phyloP scores from a whole-genome alignment of 1,140 invertebrate genomes.

The Megathymus violae region DNA sequence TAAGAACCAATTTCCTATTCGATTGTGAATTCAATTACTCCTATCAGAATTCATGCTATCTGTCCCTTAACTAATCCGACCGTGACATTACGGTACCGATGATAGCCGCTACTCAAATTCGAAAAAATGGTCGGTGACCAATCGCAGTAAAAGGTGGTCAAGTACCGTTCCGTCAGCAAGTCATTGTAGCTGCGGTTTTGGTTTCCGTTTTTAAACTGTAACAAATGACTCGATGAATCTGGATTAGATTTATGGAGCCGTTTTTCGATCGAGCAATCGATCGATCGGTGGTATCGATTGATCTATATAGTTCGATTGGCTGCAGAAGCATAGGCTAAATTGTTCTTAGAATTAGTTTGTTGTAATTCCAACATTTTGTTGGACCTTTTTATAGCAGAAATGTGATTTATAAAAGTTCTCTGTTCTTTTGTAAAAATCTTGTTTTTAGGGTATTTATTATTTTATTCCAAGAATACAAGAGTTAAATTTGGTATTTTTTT shows the following conservation, averaged over 20 bases:
- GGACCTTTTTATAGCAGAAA: no score
- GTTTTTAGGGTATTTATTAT: no score
- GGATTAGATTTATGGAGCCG: not conserved
- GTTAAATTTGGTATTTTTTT: no score
- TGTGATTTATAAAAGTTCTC: no score
- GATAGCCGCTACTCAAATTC: constrained; percentile 43
- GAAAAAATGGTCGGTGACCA: constrained; percentile 55
- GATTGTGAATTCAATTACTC: not conserved
- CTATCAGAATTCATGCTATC: constrained; percentile 24
- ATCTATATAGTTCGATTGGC: no score
- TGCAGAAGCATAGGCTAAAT: no score
- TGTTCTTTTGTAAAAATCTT: no score
- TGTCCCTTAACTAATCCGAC: constrained; percentile 32
- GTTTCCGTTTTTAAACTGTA: constrained; percentile 24
- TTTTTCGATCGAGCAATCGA: no score
- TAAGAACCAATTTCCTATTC: constrained; percentile 8
- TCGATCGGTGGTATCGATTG: no score
- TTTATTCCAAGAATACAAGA: no score
- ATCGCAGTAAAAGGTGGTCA: constrained; percentile 49
- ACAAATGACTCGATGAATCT: not conserved
- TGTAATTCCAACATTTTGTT: no score
- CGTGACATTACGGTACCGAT: constrained; percentile 50
- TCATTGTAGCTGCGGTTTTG: constrained; percentile 46
- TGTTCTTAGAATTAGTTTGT: no score
- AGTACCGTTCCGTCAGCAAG: constrained; percentile 47